Evolutionary conservation across 2,797 vertebrate species (phyloP).

Genomic region (Remorina albescens): DNA sequence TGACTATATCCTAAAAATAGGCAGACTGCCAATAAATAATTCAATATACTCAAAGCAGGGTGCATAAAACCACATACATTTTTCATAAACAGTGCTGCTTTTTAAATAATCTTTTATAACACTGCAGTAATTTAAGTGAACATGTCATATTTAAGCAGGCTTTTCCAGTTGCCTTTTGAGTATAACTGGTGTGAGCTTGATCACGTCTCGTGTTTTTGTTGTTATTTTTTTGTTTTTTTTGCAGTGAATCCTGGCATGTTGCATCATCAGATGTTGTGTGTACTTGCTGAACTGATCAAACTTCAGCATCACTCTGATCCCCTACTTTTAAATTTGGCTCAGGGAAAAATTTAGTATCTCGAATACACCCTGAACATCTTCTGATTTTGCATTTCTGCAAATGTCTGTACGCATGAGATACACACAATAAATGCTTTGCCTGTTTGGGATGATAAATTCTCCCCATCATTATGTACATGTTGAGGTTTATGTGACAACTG

Average conservation of each 20-base stretch:
- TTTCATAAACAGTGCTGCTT: slow-evolving; percentile 66
- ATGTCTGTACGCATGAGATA: neutral
- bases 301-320: neutral
- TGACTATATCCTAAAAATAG: slow-evolving; percentile 73
- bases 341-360: neutral
- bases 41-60: slow-evolving; percentile 53
- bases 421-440: neutral
- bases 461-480: too few species aligned
- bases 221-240: too few species aligned
- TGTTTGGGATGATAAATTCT: neutral
- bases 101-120: slow-evolving; percentile 50
- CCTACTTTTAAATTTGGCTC: neutral
- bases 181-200: neutral
- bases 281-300: too few species aligned
- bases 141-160: neutral
- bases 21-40: slow-evolving; percentile 71
- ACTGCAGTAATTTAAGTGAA: slow-evolving; percentile 21
- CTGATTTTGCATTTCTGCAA: neutral
- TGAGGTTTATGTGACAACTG: too few species aligned
- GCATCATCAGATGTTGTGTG: neutral
- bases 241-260: slow-evolving; percentile 1
- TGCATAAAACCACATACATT: slow-evolving; percentile 76
- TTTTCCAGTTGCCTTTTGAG: neutral
- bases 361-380: neutral
- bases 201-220: neutral